phyloP scores from a whole-genome alignment of 2,888 invertebrate genomes.

The Loripinus fragilis region DNA sequence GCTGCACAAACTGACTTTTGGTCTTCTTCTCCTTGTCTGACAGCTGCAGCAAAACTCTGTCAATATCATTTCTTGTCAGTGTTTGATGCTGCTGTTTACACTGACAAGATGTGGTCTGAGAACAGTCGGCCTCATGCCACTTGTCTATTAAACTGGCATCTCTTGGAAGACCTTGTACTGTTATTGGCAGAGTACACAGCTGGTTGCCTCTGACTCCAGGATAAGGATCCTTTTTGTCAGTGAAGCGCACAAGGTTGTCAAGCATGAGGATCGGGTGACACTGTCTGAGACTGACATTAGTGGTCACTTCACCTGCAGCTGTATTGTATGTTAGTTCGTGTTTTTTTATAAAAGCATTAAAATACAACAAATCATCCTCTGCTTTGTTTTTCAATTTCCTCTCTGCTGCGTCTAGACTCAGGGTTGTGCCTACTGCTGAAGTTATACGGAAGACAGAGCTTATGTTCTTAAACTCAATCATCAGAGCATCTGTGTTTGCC shows the following conservation, averaged over 20 bases:
- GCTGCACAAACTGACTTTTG: constrained; percentile 18
- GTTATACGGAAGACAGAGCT: constrained; percentile 41
- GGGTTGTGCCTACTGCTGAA: constrained; percentile 23
- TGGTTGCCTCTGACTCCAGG: constrained; percentile 23
- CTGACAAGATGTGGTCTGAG: background rate
- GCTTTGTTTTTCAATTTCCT: constrained; percentile 25
- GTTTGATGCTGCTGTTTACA: background rate
- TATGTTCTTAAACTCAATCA: constrained; percentile 35
- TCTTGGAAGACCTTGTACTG: constrained; percentile 43
- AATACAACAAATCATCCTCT: constrained; percentile 36
- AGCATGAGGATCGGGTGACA: constrained; percentile 42
- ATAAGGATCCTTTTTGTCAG: constrained; percentile 29
- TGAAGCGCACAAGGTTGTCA: constrained; percentile 38
- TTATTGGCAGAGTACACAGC: constrained; percentile 51
- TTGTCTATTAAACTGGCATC: constrained; percentile 31
- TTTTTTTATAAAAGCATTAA: constrained; percentile 43
- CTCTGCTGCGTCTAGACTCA: constrained; percentile 29
- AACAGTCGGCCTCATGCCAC: constrained; percentile 45
- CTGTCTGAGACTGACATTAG: constrained; percentile 12
- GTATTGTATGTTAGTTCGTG: constrained; percentile 17
- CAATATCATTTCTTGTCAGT: too few relatives aligned
- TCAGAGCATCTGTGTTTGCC: constrained; percentile 34
- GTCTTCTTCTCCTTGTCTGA: constrained; percentile 7
- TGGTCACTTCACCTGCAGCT: background rate
- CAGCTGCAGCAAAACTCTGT: constrained; percentile 13